Percentiles rank a stretch among this genome's conserved stretches.
Evolutionary conservation across 2,113 vertebrate genomes (phyloP).

Genomic region (Eublepharis macularius): DNA sequence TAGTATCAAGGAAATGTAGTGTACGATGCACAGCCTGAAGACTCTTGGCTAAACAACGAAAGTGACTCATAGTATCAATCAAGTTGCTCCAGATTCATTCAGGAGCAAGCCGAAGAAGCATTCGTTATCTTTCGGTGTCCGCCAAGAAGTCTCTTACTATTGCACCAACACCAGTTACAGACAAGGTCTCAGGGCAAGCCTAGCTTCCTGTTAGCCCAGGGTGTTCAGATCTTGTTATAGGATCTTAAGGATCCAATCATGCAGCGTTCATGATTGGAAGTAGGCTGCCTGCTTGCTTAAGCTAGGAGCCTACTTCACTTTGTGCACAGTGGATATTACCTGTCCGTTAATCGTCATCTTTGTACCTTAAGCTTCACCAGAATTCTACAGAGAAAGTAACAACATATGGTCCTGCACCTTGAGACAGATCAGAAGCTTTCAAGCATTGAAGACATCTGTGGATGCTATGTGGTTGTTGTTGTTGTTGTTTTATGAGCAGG

Average conservation of each 20-base stretch:
- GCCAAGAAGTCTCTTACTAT: constrained; percentile 21
- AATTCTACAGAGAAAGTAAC: constrained; percentile 69
- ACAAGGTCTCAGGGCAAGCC: constrained; percentile 48
- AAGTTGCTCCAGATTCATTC: constrained; percentile 21
- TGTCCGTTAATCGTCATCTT: constrained; percentile 57
- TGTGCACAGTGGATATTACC: constrained; percentile 44
- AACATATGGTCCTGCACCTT: constrained; percentile 61
- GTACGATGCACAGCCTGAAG: constrained; percentile 44
- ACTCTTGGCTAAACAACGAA: constrained; percentile 31
- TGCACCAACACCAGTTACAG: constrained; percentile 38
- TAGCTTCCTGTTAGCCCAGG: constrained; percentile 55
- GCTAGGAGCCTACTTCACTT: constrained; percentile 32
- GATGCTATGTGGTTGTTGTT: constrained; percentile 47
- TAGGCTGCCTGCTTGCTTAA: constrained; percentile 37
- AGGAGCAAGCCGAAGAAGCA: constrained; percentile 22
- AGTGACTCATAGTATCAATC: constrained; percentile 24
- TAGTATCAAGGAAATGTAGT: constrained; percentile 43
- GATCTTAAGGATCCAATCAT: constrained; percentile 31
- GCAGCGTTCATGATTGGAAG: constrained; percentile 37
- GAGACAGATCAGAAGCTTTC: constrained; percentile 69
- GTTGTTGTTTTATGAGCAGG: constrained; percentile 51
- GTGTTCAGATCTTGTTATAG: constrained; percentile 58
- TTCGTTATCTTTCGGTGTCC: constrained; percentile 42
- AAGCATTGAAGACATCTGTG: constrained; percentile 59
- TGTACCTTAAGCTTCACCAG: constrained; percentile 59